Evolutionary conservation across 1,140 invertebrate genomes (phyloP).

Genomic region (Hormaphis cornu): DNA sequence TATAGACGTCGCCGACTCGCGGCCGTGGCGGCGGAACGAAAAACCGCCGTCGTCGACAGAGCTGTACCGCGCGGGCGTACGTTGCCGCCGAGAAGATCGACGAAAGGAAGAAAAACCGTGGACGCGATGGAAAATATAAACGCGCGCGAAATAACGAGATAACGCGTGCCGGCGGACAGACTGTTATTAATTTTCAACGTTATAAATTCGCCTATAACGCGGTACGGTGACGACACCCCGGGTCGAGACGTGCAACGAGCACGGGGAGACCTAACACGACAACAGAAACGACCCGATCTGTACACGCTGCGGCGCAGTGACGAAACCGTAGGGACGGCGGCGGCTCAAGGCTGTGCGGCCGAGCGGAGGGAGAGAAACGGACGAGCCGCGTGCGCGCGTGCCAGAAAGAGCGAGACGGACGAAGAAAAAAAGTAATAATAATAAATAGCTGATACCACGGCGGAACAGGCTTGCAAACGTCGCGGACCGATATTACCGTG

Average conservation of each 20-base stretch:
- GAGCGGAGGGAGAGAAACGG: not conserved
- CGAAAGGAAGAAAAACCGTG: not conserved
- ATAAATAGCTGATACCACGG: conserved; percentile 4
- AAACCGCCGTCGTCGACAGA: conserved; percentile 16
- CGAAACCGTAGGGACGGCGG: conserved; percentile 17
- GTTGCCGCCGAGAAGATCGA: not conserved
- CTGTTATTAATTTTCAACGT: too few species aligned
- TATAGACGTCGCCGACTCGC: conserved; percentile 4
- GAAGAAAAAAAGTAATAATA: too few species aligned
- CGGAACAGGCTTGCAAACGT: conserved; percentile 5
- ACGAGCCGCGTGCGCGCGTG: not conserved
- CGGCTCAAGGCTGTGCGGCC: conserved; percentile 18
- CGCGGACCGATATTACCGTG: conserved; percentile 11
- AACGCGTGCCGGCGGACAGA: too few species aligned
- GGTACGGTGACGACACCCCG: conserved; percentile 23
- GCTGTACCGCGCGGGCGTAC: not conserved
- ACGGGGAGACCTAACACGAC: conserved; percentile 29
- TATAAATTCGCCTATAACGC: too few species aligned
- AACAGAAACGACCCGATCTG: conserved; percentile 9
- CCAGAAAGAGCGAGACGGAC: not conserved
- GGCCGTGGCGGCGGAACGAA: not conserved
- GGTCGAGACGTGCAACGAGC: not conserved
- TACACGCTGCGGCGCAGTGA: not conserved
- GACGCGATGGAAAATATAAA: too few species aligned
- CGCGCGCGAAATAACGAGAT: too few species aligned